phyloP scores from a whole-genome alignment of 2,797 vertebrate species.

The Enteromius mattozi region DNA sequence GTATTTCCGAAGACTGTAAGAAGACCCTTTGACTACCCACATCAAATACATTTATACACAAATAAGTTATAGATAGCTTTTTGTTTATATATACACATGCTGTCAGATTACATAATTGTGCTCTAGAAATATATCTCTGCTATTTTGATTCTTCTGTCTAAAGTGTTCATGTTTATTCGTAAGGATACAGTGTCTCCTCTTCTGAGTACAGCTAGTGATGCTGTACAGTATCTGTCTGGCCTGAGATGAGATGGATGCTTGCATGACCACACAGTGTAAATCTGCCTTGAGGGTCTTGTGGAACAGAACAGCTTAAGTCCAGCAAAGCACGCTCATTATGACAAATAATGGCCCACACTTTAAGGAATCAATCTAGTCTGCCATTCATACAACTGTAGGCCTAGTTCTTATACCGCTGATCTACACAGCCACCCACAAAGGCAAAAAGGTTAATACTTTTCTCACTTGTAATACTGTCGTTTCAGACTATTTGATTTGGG shows the following conservation, averaged over 20 bases:
- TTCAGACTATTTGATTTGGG: constrained; percentile 39
- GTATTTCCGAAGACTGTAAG: constrained; percentile 33
- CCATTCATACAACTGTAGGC: neutral
- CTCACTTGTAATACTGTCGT: constrained; percentile 49
- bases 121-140: neutral
- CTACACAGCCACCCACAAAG: constrained; percentile 27
- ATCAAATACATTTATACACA: constrained; percentile 41
- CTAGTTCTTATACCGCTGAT: constrained; percentile 6
- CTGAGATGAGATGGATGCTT: constrained; percentile 37
- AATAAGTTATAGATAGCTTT: neutral
- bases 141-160: neutral
- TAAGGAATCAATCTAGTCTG: constrained; percentile 20
- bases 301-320: constrained; percentile 60
- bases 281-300: constrained; percentile 53
- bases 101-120: neutral
- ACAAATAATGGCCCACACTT: constrained; percentile 59
- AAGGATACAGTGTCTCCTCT: neutral
- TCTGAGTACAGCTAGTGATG: constrained; percentile 5
- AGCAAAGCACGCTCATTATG: constrained; percentile 44
- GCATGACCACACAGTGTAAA: constrained; percentile 37
- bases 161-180: constrained; percentile 11
- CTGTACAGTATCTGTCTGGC: neutral
- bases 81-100: neutral
- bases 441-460: constrained; percentile 52
- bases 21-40: constrained; percentile 56